Evolutionary conservation across 1,140 invertebrate genomes (phyloP).

Genomic region (Platorchestia sp.): DNA sequence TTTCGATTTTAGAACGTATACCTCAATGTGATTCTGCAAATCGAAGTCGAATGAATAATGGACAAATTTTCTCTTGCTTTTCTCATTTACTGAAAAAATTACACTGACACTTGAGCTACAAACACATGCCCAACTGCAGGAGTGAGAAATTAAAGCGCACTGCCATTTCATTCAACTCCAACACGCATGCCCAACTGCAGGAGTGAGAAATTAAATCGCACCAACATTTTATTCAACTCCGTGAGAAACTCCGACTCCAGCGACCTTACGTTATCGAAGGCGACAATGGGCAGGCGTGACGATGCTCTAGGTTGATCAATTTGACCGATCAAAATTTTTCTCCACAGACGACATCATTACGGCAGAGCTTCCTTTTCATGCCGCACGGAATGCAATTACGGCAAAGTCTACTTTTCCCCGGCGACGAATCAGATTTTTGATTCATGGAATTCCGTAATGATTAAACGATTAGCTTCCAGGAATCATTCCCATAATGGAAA

Average conservation of each 20-base stretch:
- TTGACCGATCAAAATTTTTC: constrained; percentile 42
- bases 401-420: constrained; percentile 19
- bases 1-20: too few relatives aligned
- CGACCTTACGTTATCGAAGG: background rate
- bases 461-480: constrained; percentile 50
- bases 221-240: background rate
- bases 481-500: constrained; percentile 47
- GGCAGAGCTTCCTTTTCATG: constrained; percentile 4
- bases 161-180: background rate
- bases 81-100: too few relatives aligned
- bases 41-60: too few relatives aligned
- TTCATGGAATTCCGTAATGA: constrained; percentile 52
- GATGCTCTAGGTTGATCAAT: constrained; percentile 31
- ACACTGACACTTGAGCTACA: too few relatives aligned
- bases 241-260: background rate
- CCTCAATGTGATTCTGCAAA: too few relatives aligned
- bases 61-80: too few relatives aligned
- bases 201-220: background rate
- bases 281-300: constrained; percentile 24
- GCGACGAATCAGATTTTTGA: constrained; percentile 48
- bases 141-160: background rate
- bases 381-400: constrained; percentile 37
- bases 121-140: background rate
- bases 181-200: background rate
- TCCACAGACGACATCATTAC: constrained; percentile 16